Evolutionary conservation across 1,140 invertebrate species (phyloP), one percentile per base, ranked within the genome.

Genomic region (Drosophila ananassae): DNA sequence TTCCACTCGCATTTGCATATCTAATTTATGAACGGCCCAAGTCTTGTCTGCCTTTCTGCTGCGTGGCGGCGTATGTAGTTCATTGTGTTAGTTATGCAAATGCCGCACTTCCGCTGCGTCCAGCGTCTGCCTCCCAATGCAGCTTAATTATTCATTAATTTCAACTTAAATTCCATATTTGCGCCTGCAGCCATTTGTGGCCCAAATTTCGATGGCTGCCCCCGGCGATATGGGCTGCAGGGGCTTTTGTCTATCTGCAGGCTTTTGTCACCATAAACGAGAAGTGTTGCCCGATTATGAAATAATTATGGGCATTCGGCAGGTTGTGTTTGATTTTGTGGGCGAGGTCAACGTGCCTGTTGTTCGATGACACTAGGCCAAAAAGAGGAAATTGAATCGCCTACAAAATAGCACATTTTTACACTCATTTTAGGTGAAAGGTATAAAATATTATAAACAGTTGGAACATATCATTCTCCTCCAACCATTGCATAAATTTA

Each of bases 61-160:
- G 34, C 34, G 9, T 4, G 10, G 12, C 34, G 41, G 17, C 59
- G 52, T 56, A 76, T 87, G 57, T 85, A 87, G 82, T 82, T 85
- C 74, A 85, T 85, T 85, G 81, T 85, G 81, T 79, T 83, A 79
- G 82, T 64, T 89, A 89, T 87, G 83, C 84, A 87, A 89, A 87
- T 89, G 79, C 56, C 58, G 76, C 76, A 89, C 52, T 89, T 89
- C 83, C 83, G 83, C 39, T 60, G 60, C 58, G 22, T 22, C 37
- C 41, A 51, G 10, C 53, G 64, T 56, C 74, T 52, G 66, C 30
- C 51, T 37, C 78, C 71, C 61, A 62, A 47, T 32, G 61, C 78
- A 76, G 76, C 63, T 83, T 89, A 89, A 89, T 89, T 89, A 89
- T 89, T 83, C 83, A 89, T 89, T 89, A 89, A 89, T 83, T 89